Evolutionary conservation across 2,888 invertebrate genomes (phyloP), one percentile per base, ranked within the genome.

Genomic region (Papilio elwesi): DNA sequence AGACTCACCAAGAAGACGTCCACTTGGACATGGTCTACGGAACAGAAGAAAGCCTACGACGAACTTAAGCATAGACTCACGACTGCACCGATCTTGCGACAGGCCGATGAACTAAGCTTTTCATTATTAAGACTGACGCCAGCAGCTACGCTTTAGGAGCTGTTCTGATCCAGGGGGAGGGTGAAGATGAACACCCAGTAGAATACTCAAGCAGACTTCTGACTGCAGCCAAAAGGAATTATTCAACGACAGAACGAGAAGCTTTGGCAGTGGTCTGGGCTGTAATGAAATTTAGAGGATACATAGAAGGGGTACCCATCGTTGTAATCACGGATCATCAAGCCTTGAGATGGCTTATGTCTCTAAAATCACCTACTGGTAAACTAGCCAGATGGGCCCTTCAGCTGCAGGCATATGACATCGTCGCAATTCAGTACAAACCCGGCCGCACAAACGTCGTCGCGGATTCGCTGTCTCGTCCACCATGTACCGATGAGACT

Each of bases 381-480:
- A 74, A 91, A 59, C 75, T 94, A 3, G 87, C 87, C 0, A 74
- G 91, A 59, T 94, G 92, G 93, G 85, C 86, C 0, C 48, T 80
- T 6, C 55, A 72, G 8, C 74, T 93, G 5, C 85, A 88, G 74
- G 74, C 80, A 2, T 88, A 80, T 73, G 80, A 88, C 38, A 78
- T 88, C 11, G 75, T 88, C 11, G 75, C 77, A 0, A 80, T 90
- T 6, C 71, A 78, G 8, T 89, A 90, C 73, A 76, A 77, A 6
- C 83, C 83, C 0, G 90, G 90, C 6, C 78, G 75, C 55, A 72
- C 73, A 0, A 88, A 90, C 75, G 79, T 81, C 6, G 76, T 88
- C 0, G 90, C 89, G 0, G 90, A 92, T 73, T 78, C 82, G 0
- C 74, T 91, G 12, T 68, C 68, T 16, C 66, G 74, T 6, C 66